phyloP scores from a whole-genome alignment of 2,113 vertebrate species.

The Vombatus ursinus region DNA sequence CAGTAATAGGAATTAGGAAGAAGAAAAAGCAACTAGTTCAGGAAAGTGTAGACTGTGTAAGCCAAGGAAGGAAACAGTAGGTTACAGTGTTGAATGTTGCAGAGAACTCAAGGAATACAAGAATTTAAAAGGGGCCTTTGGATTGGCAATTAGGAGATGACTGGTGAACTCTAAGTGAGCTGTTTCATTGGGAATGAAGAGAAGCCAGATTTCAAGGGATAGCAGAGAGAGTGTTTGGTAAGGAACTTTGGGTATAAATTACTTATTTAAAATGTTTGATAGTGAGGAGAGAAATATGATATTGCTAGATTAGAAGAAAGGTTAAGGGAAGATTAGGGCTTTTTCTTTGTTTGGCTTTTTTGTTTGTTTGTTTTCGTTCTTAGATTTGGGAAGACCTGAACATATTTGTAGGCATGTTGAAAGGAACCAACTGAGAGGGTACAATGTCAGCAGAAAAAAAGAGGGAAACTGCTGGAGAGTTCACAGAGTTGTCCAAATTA shows the following conservation, averaged over 20 bases:
- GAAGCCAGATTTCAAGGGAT: background rate
- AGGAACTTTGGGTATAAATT: background rate
- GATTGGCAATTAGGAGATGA: background rate
- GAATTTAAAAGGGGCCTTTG: background rate
- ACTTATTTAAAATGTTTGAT: background rate
- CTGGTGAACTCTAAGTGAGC: background rate
- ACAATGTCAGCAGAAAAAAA: background rate
- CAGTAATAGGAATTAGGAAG: too few species aligned
- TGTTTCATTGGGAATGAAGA: background rate
- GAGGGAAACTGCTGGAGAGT: background rate
- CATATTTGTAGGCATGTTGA: background rate
- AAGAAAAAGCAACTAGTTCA: too few species aligned
- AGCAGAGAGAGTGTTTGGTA: background rate
- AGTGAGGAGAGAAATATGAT: background rate
- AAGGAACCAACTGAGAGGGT: background rate
- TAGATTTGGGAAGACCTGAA: background rate
- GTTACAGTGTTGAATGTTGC: background rate
- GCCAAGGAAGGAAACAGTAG: background rate
- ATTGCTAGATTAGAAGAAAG: background rate
- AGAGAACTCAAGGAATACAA: background rate
- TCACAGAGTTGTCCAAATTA: background rate
- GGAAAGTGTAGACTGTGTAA: too few species aligned
- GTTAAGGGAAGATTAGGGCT: background rate
- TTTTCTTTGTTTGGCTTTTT: background rate
- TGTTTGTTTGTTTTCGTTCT: background rate